phyloP scores from a whole-genome alignment of 1,140 invertebrate species.

The Drosophila persimilis region DNA sequence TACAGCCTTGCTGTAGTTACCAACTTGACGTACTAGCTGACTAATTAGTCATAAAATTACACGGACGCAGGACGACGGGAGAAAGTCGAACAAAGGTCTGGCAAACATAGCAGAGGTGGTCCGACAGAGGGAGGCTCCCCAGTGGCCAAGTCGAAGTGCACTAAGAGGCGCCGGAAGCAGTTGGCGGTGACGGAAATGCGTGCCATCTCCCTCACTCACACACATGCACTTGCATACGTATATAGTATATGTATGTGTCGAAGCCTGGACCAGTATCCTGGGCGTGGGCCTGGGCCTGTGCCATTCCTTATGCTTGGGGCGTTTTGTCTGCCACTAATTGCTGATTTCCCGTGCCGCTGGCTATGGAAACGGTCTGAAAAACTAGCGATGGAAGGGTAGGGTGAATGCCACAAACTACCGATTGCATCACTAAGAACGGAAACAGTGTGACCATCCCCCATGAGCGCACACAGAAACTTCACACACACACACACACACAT shows the following conservation, averaged over 20 bases:
- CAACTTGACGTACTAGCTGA: slow-evolving; percentile 73
- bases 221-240: slow-evolving; percentile 1
- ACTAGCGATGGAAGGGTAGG: slow-evolving; percentile 47
- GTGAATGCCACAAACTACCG: slow-evolving; percentile 15
- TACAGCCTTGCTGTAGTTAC: slow-evolving; percentile 55
- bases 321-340: slow-evolving; percentile 71
- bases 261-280: too few relatives aligned
- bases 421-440: slow-evolving; percentile 3
- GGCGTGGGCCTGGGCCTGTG: slow-evolving; percentile 3
- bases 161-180: slow-evolving; percentile 68
- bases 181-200: slow-evolving; percentile 76
- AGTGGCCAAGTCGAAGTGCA: slow-evolving; percentile 70
- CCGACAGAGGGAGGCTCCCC: slow-evolving; percentile 1
- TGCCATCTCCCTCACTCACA: slow-evolving; percentile 28
- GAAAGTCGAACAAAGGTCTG: slow-evolving; percentile 50
- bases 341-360: slow-evolving; percentile 66
- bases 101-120: slow-evolving; percentile 43
- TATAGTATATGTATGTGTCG: too few relatives aligned
- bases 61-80: slow-evolving; percentile 42
- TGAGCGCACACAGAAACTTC: neutral
- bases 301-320: slow-evolving; percentile 35
- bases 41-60: slow-evolving; percentile 81
- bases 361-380: slow-evolving; percentile 36
- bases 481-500: neutral
- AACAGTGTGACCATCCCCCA: neutral